A percentile compares a stretch with the other conserved stretches of the same genome.
These are phyloP conservation scores for Aplodontia rufa DNA, from an alignment of 2,113 vertebrate genomes.

Conservation along the genomic window DNA sequence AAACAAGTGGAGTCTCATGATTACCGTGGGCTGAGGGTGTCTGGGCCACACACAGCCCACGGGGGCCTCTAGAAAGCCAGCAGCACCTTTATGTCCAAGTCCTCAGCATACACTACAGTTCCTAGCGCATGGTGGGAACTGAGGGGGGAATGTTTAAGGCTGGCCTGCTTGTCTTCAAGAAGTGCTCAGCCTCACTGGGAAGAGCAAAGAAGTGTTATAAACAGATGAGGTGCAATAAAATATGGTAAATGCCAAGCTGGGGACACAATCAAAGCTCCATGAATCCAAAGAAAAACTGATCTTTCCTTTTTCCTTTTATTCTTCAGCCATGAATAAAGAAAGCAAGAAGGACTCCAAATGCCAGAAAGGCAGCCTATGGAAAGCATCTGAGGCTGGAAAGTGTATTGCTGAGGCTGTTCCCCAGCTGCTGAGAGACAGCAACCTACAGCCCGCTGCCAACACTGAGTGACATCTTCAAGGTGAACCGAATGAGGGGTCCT, in stretches of 20 bases:
- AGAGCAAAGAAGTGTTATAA: background rate
- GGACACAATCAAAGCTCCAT: background rate
- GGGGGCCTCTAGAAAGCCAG: background rate
- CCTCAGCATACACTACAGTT: background rate
- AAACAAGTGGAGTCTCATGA: fast-evolving
- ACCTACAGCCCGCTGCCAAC: background rate
- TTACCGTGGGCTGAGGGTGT: background rate
- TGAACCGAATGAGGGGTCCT: background rate
- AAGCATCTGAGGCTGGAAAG: background rate
- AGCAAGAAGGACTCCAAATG: background rate
- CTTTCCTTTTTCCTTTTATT: background rate
- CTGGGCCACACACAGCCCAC: background rate
- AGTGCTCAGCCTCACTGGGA: background rate
- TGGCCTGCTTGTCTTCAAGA: constrained; percentile 6
- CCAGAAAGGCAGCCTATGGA: background rate
- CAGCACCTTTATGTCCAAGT: background rate
- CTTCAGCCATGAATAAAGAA: constrained; percentile 3
- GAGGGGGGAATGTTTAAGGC: background rate
- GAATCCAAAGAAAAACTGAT: background rate
- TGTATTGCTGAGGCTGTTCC: background rate
- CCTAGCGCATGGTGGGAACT: background rate
- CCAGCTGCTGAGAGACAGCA: background rate
- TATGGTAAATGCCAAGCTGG: background rate
- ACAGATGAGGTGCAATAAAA: background rate
- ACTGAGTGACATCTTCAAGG: background rate